These are phyloP conservation scores for Picathartes gymnocephalus DNA, from an alignment of 2,113 vertebrate species.

Conservation along the genomic window DNA sequence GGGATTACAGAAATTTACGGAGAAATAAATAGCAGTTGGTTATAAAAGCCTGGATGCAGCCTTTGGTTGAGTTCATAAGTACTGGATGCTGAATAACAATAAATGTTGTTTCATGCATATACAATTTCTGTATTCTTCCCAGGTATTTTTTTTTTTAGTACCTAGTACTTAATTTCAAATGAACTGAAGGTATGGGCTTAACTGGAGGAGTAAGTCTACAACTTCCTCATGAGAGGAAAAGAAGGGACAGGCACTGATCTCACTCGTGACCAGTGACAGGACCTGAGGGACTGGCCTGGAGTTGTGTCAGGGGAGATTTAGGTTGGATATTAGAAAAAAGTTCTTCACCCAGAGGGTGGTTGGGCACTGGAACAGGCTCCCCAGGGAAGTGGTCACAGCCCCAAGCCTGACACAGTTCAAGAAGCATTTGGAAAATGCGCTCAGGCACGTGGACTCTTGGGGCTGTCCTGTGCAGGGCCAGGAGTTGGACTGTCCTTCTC, in stretches of 20 bases:
- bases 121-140: background rate
- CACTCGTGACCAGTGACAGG: background rate
- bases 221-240: background rate
- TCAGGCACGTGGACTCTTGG: background rate
- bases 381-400: background rate
- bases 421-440: background rate
- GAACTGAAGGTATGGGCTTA: background rate
- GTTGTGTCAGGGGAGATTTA: background rate
- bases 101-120: background rate
- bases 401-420: background rate
- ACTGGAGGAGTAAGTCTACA: background rate
- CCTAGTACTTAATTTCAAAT: background rate
- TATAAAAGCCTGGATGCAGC: background rate
- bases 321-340: background rate
- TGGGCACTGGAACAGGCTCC: background rate
- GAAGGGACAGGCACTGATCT: background rate
- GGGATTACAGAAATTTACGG: background rate
- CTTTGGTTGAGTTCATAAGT: background rate
- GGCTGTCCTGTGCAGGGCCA: background rate
- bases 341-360: background rate
- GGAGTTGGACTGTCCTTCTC: background rate
- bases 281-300: background rate
- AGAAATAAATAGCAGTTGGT: background rate
- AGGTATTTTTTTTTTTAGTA: background rate
- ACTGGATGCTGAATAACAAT: background rate